These are phyloP conservation scores for Sebastes taczanowskii DNA, from an alignment of 2,797 vertebrate species.

Conservation along the genomic window DNA sequence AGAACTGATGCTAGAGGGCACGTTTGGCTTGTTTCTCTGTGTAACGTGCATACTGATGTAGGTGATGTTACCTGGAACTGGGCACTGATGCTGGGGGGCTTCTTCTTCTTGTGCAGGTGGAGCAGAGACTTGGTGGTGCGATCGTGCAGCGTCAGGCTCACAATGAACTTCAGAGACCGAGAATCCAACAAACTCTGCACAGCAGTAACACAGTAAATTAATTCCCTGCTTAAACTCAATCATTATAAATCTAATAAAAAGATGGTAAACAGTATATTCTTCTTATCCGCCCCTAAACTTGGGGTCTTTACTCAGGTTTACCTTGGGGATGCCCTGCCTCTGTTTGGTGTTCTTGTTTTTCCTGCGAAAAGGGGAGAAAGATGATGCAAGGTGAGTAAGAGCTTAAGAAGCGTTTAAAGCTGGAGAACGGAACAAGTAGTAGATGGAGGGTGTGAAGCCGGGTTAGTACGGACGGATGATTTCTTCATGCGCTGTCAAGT, in stretches of 20 bases:
- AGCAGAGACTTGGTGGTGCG: conserved; percentile 95
- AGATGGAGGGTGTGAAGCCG: conserved; percentile 26
- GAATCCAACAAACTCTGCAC: conserved; percentile 93
- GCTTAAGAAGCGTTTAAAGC: conserved; percentile 31
- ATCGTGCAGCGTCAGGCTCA: conserved; percentile 93
- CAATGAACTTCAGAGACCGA: conserved; percentile 92
- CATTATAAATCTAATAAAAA: neutral
- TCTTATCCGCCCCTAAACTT: neutral
- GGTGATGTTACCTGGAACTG: conserved; percentile 91
- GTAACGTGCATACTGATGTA: fast-evolving
- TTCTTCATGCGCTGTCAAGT: conserved; percentile 73
- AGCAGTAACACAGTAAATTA: neutral
- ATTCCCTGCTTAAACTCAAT: neutral
- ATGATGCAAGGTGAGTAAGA: conserved; percentile 51
- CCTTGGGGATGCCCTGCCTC: conserved; percentile 97
- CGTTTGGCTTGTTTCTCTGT: neutral
- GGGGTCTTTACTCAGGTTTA: conserved; percentile 62
- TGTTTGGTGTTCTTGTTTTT: conserved; percentile 91
- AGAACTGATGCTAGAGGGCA: neutral
- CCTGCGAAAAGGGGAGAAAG: conserved; percentile 78
- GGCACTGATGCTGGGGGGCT: conserved; percentile 96
- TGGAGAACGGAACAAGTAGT: conserved; percentile 1
- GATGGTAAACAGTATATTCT: neutral
- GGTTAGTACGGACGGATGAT: conserved; percentile 64
- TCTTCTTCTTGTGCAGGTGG: conserved; percentile 98